Evolutionary conservation across 2,113 vertebrate genomes (phyloP), one percentile per base, ranked within the genome.

Genomic region (Amphiprion ocellaris): DNA sequence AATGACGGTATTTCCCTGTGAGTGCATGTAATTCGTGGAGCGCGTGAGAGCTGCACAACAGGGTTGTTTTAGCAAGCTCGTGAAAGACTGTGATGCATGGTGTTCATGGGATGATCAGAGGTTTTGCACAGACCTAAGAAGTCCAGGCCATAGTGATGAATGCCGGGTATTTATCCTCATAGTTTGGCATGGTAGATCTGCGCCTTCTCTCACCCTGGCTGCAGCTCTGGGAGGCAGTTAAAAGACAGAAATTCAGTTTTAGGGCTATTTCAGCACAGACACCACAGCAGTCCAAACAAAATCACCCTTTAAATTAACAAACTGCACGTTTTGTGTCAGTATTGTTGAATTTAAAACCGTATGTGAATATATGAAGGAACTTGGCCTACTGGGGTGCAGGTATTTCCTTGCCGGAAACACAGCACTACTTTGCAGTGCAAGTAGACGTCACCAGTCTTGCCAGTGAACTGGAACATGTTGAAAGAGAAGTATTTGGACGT

Each of bases 381-480:
- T 19, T 10, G n/a, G 0, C 62, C 0, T 72, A 81, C 78, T 52
- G 75, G 74, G 9, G n/a, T 4, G 19, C 83, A 85, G 44, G 1
- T 37, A 2, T 54, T 67, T 0, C 16, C 8, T 1, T 49, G 16
- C 21, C 8, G 56, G 28, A 59, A 16, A 53, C 83, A 81, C 30
- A 85, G 74, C 23, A 28, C 6, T 0, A 78, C 24, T 69, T 15
- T 54, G 37, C 83, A 85, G 64, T 81, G 83, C 53, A 81, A 8
- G 37, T 39, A 85, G 37, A 85, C 52, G 2, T 50, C 26, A 6
- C 52, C 23, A 11, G 17, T 49, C 10, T 46, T 5, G 12, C 69
- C 78, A 19, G n/a, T 28, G 47, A 85, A 85, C 44, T 81, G 74
- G 64, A 85, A 85, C 7, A 28, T 60, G 54, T 77, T 81, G 30